Evolutionary conservation across 2,797 vertebrate species (phyloP).

Genomic region (Sardinella longiceps): DNA sequence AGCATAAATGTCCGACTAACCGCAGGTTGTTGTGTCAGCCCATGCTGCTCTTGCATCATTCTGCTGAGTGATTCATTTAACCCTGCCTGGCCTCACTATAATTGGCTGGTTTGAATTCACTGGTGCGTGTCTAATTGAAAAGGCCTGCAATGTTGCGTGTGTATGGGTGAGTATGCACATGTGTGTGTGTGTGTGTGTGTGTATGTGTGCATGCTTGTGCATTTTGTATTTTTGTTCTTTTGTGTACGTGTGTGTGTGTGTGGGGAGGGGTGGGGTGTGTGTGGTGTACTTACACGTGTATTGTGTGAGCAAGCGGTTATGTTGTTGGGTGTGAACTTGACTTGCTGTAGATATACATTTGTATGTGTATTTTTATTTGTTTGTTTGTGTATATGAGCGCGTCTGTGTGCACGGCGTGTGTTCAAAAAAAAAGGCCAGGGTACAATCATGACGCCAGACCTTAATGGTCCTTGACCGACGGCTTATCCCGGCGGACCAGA

Average conservation of each 20-base stretch:
- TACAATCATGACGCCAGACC: conserved; percentile 14
- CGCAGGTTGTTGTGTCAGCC: conserved; percentile 6
- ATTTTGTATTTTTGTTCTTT: not conserved
- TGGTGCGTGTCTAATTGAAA: conserved; percentile 21
- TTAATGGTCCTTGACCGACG: not conserved
- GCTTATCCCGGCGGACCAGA: not conserved
- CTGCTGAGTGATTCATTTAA: conserved; percentile 17
- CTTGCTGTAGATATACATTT: not conserved
- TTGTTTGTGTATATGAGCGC: not conserved
- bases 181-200: not conserved
- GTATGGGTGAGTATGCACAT: not conserved
- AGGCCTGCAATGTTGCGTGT: not conserved
- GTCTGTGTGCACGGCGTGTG: conserved; percentile 18
- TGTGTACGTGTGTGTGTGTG: not conserved
- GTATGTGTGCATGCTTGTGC: not conserved
- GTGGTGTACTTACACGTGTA: not conserved
- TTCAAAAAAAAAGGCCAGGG: not conserved
- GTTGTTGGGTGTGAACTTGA: not conserved
- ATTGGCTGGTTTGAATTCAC: conserved; percentile 20
- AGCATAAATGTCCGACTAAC: not conserved
- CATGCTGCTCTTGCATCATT: not conserved
- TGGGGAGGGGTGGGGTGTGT: not conserved
- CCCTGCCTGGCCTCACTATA: not conserved
- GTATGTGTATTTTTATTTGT: not conserved
- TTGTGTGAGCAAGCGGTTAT: not conserved